Conservation (phyloP, 2,888 invertebrate species). For the Pristionchus arcanus region DNA sequence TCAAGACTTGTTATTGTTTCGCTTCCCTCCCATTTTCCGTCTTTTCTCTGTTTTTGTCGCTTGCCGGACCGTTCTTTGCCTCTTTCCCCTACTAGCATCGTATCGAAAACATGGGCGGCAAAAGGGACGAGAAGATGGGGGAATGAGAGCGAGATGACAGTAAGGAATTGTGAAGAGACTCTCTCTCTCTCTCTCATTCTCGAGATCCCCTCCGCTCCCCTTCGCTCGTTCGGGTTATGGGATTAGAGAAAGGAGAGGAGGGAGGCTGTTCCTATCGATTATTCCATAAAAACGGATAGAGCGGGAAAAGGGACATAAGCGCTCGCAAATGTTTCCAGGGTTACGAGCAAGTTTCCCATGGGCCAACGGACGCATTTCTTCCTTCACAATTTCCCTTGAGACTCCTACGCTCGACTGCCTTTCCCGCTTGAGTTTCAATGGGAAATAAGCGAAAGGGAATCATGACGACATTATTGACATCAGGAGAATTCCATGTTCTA, state of each 20-base stretch:
- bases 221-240: neutral
- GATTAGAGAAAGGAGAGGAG: neutral
- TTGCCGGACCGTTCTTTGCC: slow-evolving; percentile 6
- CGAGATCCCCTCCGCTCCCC: neutral
- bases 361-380: no score
- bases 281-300: neutral
- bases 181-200: neutral
- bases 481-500: no score
- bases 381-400: neutral
- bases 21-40: neutral
- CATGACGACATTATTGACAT: no score
- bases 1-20: neutral
- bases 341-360: neutral
- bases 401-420: neutral
- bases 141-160: slow-evolving; percentile 34
- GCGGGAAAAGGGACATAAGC: neutral
- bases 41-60: neutral
- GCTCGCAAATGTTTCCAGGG: slow-evolving; percentile 3
- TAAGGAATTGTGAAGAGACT: slow-evolving; percentile 24
- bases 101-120: slow-evolving; percentile 19
- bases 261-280: slow-evolving; percentile 10
- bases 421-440: neutral
- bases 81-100: slow-evolving; percentile 10
- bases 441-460: no score
- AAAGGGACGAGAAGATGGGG: neutral